Conservation (phyloP, 2,113 vertebrate genomes). For the Tachycineta bicolor region DNA sequence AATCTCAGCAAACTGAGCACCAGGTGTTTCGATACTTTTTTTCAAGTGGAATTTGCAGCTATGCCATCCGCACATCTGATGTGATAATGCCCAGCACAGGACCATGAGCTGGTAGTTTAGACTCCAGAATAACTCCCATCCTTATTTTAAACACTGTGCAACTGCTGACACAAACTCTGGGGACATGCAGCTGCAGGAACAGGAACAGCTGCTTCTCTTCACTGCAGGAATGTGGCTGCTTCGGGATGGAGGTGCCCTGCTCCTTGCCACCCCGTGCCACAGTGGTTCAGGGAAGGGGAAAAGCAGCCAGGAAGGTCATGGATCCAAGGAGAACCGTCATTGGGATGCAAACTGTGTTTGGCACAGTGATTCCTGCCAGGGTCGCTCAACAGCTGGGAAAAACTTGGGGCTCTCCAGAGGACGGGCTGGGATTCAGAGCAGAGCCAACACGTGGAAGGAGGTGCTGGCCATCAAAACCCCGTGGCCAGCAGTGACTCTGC, state of each 20-base stretch:
- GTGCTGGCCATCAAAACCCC: neutral
- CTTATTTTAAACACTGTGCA: neutral
- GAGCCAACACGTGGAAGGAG: neutral
- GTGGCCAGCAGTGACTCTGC: neutral
- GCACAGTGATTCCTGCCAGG: neutral
- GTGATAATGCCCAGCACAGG: neutral
- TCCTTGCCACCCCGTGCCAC: neutral
- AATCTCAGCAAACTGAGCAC: neutral
- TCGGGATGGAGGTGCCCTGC: neutral
- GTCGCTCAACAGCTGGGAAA: neutral
- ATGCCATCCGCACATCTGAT: neutral
- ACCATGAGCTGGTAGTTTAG: neutral
- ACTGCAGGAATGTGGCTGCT: neutral
- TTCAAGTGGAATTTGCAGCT: neutral
- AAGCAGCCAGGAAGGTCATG: neutral
- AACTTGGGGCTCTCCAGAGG: neutral
- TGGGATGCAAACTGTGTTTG: neutral
- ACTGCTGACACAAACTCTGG: constrained; percentile 19
- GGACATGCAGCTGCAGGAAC: neutral
- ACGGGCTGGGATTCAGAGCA: neutral
- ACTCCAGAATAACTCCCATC: neutral
- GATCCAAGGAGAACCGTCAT: neutral
- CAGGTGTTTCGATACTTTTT: neutral
- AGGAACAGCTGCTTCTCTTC: neutral
- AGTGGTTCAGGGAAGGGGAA: neutral